These are phyloP conservation scores for Trichopoda pennipes DNA, from an alignment of 2,888 invertebrate genomes.

Conservation along the genomic window DNA sequence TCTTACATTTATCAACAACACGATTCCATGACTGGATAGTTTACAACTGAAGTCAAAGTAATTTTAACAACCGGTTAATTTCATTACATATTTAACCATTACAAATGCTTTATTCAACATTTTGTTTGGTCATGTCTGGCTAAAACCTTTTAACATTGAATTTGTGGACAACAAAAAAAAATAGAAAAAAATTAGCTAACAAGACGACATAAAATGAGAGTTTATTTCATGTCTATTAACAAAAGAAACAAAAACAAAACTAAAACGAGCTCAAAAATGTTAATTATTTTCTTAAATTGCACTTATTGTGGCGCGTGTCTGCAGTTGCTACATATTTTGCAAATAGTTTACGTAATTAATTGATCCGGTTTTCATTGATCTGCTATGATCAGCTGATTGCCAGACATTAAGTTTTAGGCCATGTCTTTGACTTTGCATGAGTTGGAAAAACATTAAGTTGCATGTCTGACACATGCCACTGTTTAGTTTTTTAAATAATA, in stretches of 20 bases:
- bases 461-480: not conserved
- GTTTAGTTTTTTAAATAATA: constrained; percentile 1
- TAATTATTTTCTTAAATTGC: not conserved
- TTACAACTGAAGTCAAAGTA: constrained; percentile 19
- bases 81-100: not conserved
- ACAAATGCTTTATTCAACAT: not conserved
- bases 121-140: not conserved
- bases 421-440: not conserved
- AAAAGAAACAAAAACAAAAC: not conserved
- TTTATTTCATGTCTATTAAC: not conserved
- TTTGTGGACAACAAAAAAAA: not conserved
- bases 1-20: not conserved
- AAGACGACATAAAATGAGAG: not conserved
- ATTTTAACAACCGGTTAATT: not conserved
- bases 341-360: constrained; percentile 18
- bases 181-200: not conserved
- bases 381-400: not conserved
- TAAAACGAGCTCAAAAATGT: not conserved
- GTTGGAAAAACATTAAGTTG: constrained; percentile 5
- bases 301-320: not conserved
- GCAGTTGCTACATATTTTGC: not conserved
- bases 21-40: constrained; percentile 2
- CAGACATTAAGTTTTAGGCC: not conserved
- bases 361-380: constrained; percentile 37
- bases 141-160: constrained; percentile 45